Base-by-base conservation (phyloP, 2,797 vertebrate species). In the Anomalospiza imberbis region DNA sequence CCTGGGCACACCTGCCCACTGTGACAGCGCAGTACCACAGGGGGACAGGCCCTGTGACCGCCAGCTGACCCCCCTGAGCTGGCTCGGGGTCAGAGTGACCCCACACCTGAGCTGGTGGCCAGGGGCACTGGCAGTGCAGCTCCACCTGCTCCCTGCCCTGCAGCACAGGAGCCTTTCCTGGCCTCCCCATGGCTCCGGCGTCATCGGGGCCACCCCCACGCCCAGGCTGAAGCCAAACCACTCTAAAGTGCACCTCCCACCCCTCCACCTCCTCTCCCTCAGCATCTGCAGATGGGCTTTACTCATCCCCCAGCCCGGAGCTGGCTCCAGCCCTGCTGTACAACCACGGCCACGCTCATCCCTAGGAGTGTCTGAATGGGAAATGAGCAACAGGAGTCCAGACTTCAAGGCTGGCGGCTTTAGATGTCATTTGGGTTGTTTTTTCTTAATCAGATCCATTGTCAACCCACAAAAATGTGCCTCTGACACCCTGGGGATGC, bases 311-410 rank as follows among this genome's bases (percentile, higher is more conserved):
- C 6, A 6, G n/a, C 9, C 45, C 28, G 1, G 45, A 62, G 54
- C 16, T 10, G 63, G 55, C 71, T 90, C 68, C 66, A 16, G 71
- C 22, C 11, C 79, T 20, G 58, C 89, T 54, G n/a, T 11, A 17
- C 70, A 21, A 13, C 44, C 81, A 10, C 0, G 1, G 72, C 61
- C 88, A 44, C 9, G 2, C 70, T 36, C 42, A 16, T 26, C 89
- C 70, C 80, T 5, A 0, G 2, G 34, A 84, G 48, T 9, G 83
- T 38, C 79, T 75, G 44, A 61, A 66, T 7, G 25, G 70, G 60
- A 76, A 76, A 81, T 12, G 79, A 93, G 83, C 95, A 89, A 81
- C 77, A n/a, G 45, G 83, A 81, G 74, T 7, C 77, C 91, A 85
- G 86, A 63, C 83, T 76, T 45, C 55, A 66, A 76, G 80, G 83